phyloP scores from a whole-genome alignment of 2,113 vertebrate genomes.

The Notarius quadriscutis region DNA sequence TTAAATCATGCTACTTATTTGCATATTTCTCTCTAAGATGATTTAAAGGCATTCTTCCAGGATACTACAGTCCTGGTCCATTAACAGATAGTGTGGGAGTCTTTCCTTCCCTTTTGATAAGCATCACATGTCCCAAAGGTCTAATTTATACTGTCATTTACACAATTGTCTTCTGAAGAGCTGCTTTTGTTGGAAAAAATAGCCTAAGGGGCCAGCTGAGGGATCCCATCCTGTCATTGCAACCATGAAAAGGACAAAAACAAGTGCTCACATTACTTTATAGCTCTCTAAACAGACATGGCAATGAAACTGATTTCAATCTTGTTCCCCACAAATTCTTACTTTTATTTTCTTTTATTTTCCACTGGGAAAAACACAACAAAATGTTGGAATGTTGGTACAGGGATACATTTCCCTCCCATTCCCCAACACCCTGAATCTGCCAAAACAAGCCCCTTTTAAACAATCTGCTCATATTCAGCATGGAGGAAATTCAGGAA shows the following conservation, averaged over 20 bases:
- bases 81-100: constrained; percentile 13
- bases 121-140: constrained; percentile 15
- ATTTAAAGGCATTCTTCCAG: background rate
- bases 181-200: constrained; percentile 36
- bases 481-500: constrained; percentile 68
- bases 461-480: constrained; percentile 70
- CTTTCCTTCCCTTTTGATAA: constrained; percentile 6
- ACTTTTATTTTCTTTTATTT: constrained; percentile 54
- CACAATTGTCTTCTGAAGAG: constrained; percentile 46
- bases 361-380: constrained; percentile 67
- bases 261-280: constrained; percentile 61
- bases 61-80: background rate
- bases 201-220: constrained; percentile 49
- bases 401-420: constrained; percentile 48
- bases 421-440: constrained; percentile 55
- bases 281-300: constrained; percentile 54
- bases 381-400: constrained; percentile 71
- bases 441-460: constrained; percentile 74
- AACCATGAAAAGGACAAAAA: constrained; percentile 58
- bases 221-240: constrained; percentile 41
- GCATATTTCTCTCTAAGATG: background rate
- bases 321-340: constrained; percentile 56
- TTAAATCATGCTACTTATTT: constrained; percentile 4
- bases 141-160: constrained; percentile 21
- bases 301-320: constrained; percentile 58